Conservation (phyloP, 1,140 invertebrate genomes). For the Augochlora pura region DNA sequence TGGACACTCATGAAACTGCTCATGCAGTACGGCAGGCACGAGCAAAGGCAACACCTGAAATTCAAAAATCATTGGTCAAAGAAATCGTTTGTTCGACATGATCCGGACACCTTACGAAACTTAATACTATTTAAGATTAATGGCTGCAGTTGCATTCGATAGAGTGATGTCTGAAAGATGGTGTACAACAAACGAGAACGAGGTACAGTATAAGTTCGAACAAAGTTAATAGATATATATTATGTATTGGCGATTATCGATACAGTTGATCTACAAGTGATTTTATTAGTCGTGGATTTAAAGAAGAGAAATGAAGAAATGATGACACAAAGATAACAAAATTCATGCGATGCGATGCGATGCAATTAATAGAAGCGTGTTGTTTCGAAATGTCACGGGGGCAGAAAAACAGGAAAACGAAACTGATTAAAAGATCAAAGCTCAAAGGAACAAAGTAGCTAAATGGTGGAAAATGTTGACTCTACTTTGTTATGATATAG, state of each 20-base stretch:
- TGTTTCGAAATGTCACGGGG: not conserved
- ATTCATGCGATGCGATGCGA: no score
- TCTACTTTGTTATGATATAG: no score
- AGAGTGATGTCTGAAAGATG: not conserved
- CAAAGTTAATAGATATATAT: not conserved
- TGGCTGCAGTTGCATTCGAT: not conserved
- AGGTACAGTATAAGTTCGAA: not conserved
- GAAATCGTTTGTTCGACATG: not conserved
- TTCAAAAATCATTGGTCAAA: slow-evolving; percentile 14
- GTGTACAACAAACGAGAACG: not conserved
- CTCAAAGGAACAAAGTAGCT: not conserved
- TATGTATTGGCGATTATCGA: not conserved
- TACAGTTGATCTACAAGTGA: not conserved
- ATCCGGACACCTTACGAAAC: not conserved
- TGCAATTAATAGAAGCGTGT: not conserved
- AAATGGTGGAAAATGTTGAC: not conserved
- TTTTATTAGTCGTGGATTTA: not conserved
- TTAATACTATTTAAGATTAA: not conserved
- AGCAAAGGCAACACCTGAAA: slow-evolving; percentile 80
- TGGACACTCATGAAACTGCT: slow-evolving; percentile 78
- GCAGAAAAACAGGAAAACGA: not conserved
- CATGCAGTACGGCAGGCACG: slow-evolving; percentile 80
- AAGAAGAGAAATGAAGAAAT: not conserved
- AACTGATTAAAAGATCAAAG: not conserved
- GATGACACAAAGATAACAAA: not conserved